Evolutionary conservation across 2,888 invertebrate species (phyloP), one percentile per base, ranked within the genome.

Genomic region (Acleris laterana): DNA sequence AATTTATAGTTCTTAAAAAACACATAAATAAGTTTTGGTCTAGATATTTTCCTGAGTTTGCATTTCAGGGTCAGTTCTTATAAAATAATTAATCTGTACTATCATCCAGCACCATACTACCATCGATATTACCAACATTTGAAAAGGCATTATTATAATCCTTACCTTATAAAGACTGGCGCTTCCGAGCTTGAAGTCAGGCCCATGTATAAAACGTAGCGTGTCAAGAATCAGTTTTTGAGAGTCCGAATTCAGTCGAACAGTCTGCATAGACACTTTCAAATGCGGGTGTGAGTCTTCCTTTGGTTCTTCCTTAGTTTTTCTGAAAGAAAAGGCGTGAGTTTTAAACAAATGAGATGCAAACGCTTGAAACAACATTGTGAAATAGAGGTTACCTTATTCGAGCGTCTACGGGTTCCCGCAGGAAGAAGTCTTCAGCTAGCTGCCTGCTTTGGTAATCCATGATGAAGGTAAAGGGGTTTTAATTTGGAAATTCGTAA

Each of bases 161-260:
- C 32, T 9, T 81, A 90, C 93, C 93, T 94, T 95, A 90, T 95
- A 95, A 63, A 93, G 85, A 63, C 93, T 86, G 22, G 93, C 90
- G 77, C 93, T 94, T 28, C 90, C 90, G 65, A 95, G 84, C 76
- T 93, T 93, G 76, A 94, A 95, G 68, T 94, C 95, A 68, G 95
- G 92, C n/a, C 97, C 97, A 87, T 96, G 95, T 70, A 97, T 95
- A 72, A 94, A 94, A 70, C 95, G 94, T 59, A 97, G 84, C 3
- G 96, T 96, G 70, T 96, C 96, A 87, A 96, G 93, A 48, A 97
- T 94, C 75, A 95, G 91, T 78, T 95, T 95, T 79, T 96, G 96
- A 2, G 96, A 95, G 74, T 95, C 95, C 32, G 95, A 94, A 57
- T 93, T 94, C 22, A 97, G 85, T 6, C 95, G 93, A 53, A 97